Evolutionary conservation across 2,888 invertebrate species (phyloP), one percentile per base, ranked within the genome.

Genomic region (Leptopterna dolabrata): DNA sequence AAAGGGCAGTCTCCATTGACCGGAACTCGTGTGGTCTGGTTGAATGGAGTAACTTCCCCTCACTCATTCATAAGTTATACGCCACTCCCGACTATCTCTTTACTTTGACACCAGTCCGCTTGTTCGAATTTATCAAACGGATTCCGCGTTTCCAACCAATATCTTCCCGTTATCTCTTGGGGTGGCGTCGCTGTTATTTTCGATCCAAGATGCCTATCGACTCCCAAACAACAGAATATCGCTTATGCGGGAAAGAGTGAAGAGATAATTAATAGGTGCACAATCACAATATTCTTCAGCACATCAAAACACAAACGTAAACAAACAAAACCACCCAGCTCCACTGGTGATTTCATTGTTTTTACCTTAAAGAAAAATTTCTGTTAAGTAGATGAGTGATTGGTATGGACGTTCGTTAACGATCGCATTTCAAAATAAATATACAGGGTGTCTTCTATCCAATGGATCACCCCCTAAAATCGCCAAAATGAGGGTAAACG

Each of bases 11-110:
- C 63, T 63, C 63, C 63, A 63, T 63, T 63, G 63, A 63, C 63
- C 63, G 63, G 63, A 63, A 63, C 63, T 63, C n/a, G 51, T 14
- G 51, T n/a, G 14, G n/a, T 51, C 24, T 27, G 7, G 24, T n/a
- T 63, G 63, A 63, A 63, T 63, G 63, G 63, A 63, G 63, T 63
- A n/a, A 63, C 63, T 63, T 63, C 63, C 63, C 63, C 63, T 63
- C 63, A 63, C 63, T 63, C 63, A 63, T 63, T 63, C 63, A 63
- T 63, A 24, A 63, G 63, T 24, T 63, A 24, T 27, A 27, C 19
- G 63, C 27, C 19, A 63, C 63, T 27, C 24, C 63, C 24, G 24
- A 9, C 63, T 63, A 63, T 63, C 63, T 63, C 63, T 24, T 63
- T 9, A 7, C 63, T 63, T 19, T 63, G 63, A 63, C 63, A 63